phyloP scores from a whole-genome alignment of 2,113 vertebrate species.

The Falcunculus frontatus region DNA sequence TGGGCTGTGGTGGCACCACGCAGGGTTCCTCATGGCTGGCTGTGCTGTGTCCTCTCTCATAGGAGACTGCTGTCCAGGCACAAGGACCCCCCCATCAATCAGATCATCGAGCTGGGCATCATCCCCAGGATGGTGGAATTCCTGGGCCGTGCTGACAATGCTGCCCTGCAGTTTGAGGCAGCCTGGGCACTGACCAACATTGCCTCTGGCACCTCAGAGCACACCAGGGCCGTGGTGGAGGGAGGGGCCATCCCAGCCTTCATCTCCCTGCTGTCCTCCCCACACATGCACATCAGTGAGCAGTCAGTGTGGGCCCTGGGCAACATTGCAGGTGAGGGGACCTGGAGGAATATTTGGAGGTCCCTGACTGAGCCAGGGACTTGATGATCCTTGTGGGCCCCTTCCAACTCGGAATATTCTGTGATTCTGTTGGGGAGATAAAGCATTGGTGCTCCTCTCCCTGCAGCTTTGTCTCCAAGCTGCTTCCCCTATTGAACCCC shows the following conservation, averaged over 20 bases:
- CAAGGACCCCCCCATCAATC: slow-evolving; percentile 78
- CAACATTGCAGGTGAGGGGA: slow-evolving; percentile 86
- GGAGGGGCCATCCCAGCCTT: slow-evolving; percentile 83
- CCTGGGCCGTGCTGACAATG: slow-evolving; percentile 66
- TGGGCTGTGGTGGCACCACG: accelerated
- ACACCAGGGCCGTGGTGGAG: slow-evolving; percentile 85
- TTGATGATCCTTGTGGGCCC: not conserved
- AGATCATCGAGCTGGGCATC: slow-evolving; percentile 80
- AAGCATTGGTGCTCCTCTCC: not conserved
- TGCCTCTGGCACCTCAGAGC: slow-evolving; percentile 84
- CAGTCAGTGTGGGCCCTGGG: slow-evolving; percentile 92
- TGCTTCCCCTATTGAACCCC: not conserved
- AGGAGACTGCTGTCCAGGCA: slow-evolving; percentile 86
- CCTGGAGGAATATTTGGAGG: not conserved
- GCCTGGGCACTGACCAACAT: slow-evolving; percentile 94
- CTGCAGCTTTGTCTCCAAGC: not conserved
- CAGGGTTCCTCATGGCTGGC: not conserved
- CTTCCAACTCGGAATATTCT: not conserved
- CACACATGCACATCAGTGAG: slow-evolving; percentile 84
- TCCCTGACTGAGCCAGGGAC: not conserved
- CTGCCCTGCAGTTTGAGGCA: slow-evolving; percentile 85
- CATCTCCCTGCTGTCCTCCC: slow-evolving; percentile 80
- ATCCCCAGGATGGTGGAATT: slow-evolving; percentile 83
- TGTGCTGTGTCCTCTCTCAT: not conserved
- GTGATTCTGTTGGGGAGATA: not conserved